Base-by-base conservation (phyloP, 2,113 vertebrate species). In the Suncus etruscus region DNA sequence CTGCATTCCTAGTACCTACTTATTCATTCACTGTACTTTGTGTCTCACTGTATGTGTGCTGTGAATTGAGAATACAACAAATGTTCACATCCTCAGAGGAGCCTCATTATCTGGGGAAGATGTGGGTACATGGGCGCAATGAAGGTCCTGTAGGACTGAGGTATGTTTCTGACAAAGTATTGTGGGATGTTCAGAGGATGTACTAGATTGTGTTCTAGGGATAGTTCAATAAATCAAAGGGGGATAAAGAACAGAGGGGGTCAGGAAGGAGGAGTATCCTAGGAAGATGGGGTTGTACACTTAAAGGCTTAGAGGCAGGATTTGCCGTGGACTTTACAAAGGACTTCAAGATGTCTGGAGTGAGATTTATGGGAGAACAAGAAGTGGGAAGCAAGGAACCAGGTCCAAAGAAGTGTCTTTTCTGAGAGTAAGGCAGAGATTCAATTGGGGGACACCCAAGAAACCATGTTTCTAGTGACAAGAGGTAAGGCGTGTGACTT, bases 31-130 rank as follows among this genome's bases (percentile, higher is more conserved):
- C 6, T 29, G 27, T 14, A 11, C 39, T 1, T 11, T 11, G 16
- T 20, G 51, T 48, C 83, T 70, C 25, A 29, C 50, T 51, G 24
- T 68, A 18, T 18, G 84, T 32, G 6, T 27, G 22, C 45, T 27
- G 14, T 0, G 16, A 58, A 70, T 24, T 61, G 45, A 45, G 65
- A 51, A 45, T 87, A 15, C 77, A 76, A 16, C 8, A 31, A 76
- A 31, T 1, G 4, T 12, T 11, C 11, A 3, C 14, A 15, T 3
- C 51, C 14, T 58, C 18, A 25, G 11, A 0, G 24, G 9, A 0
- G 50, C 27, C 73, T 39, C 22, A 16, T 32, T 39, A 18, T 51
- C 20, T 15, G 31, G 47, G 2, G 32, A 58, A n/a, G 29, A 29
- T 27, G 39, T 25, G 20, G 0, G 10, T 31, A 11, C 39, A 2